Evolutionary conservation across 2,888 invertebrate genomes (phyloP), one percentile per base, ranked within the genome.

Genomic region (Pyrgus malvae): DNA sequence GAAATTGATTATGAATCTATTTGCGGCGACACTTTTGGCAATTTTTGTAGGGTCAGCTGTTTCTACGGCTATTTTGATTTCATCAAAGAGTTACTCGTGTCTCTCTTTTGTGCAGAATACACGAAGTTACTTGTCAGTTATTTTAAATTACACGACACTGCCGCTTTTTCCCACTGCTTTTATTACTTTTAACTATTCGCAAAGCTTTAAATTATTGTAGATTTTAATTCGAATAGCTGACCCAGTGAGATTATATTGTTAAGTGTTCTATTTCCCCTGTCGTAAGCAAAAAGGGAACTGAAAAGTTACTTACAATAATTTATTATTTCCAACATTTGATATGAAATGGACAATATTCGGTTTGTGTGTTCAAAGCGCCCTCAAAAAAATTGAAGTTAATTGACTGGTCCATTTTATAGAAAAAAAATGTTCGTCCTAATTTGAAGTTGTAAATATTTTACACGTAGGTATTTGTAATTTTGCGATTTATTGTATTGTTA

Each of bases 371-470:
- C 4, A 27, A 16, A 14, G 11, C 21, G 17, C 16, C 21, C 7
- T n/a, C 14, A 23, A 29, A 19, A 23, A 35, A 16, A 16, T 21
- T 31, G 12, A 9, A 35, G 14, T 14, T 40, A 21, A 21, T 23
- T 29, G 3, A 16, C 27, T 29, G 14, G 50, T 50, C 35, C 50
- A 42, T 42, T 25, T 16, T 14, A 2, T 19, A 19, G 25, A 11
- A 1, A 48, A 48, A 60, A 63, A 60, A 56, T 61, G 67, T 53
- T 69, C 70, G 70, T 76, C 74, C 70, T 73, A 67, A 68, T 72
- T 76, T 77, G 70, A 86, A 85, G 88, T 83, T 90, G 89, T 90
- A 89, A 82, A 90, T 90, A 89, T 88, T 87, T 84, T 83, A 85
- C 73, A 77, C 74, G 76, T 53, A 53, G 53, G 38, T 78, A 80